Evolutionary conservation across 2,888 invertebrate genomes (phyloP).

Genomic region (Hybos culiciformis): DNA sequence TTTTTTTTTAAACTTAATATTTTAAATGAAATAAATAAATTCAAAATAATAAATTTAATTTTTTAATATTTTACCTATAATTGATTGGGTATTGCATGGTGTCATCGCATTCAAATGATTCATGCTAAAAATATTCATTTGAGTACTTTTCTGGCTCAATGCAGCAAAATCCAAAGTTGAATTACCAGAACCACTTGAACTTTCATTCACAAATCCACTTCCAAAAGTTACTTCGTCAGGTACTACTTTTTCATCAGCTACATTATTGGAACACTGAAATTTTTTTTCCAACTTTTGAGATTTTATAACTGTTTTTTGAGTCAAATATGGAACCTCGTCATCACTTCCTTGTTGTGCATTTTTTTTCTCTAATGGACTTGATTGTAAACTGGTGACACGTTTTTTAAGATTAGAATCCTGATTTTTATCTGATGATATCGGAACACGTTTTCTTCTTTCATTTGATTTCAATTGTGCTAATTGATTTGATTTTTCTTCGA

Average conservation of each 20-base stretch:
- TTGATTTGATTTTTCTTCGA: too few relatives aligned
- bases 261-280: constrained; percentile 11
- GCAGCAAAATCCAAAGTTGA: constrained; percentile 21
- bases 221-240: constrained; percentile 15
- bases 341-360: constrained; percentile 17
- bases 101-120: too few relatives aligned
- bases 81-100: constrained; percentile 20
- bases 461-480: too few relatives aligned
- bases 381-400: constrained; percentile 25
- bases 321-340: constrained; percentile 31
- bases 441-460: too few relatives aligned
- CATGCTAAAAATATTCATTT: constrained; percentile 18
- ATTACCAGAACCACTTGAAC: constrained; percentile 11
- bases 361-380: constrained; percentile 28
- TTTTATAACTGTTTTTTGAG: constrained; percentile 40
- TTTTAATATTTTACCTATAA: constrained; percentile 24
- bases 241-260: constrained; percentile 13
- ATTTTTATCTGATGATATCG: too few relatives aligned
- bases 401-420: too few relatives aligned
- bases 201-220: too few relatives aligned
- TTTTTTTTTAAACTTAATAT: too few relatives aligned
- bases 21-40: too few relatives aligned
- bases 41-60: too few relatives aligned
- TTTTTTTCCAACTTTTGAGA: constrained; percentile 24
- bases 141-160: constrained; percentile 16